These are phyloP conservation scores for Scelioninae gen. 1 DNA, from an alignment of 2,888 invertebrate species.

Conservation along the genomic window DNA sequence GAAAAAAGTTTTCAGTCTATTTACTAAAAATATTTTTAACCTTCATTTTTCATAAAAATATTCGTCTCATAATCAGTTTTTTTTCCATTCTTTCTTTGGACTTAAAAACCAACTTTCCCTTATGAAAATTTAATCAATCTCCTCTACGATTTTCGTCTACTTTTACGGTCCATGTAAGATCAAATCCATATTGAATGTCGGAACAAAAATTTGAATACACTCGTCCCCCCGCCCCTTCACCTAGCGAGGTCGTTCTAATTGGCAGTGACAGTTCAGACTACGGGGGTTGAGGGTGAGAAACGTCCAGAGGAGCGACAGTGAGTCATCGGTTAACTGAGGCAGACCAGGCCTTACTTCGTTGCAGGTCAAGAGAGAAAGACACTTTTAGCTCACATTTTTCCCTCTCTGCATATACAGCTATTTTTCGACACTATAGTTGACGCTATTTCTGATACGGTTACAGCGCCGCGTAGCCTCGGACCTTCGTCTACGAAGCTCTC, in stretches of 20 bases:
- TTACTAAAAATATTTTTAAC: too few relatives aligned
- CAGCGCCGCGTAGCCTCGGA: conserved; percentile 58
- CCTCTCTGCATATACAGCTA: conserved; percentile 67
- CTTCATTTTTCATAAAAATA: too few relatives aligned
- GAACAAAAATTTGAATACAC: conserved; percentile 20
- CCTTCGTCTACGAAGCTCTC: conserved; percentile 69
- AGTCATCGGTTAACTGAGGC: conserved; percentile 80
- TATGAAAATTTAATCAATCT: too few relatives aligned
- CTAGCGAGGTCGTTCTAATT: conserved; percentile 16
- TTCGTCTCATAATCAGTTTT: too few relatives aligned
- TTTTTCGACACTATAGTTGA: conserved; percentile 64
- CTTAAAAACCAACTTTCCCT: too few relatives aligned
- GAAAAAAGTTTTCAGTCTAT: too few relatives aligned
- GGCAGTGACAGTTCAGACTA: conserved; percentile 34
- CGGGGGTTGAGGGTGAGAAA: conserved; percentile 39
- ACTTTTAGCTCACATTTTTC: conserved; percentile 82
- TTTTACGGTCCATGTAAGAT: neutral
- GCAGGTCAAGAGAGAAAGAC: conserved; percentile 82
- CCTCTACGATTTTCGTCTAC: too few relatives aligned
- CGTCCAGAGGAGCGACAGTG: conserved; percentile 70
- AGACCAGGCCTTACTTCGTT: conserved; percentile 78
- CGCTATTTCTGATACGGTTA: conserved; percentile 70
- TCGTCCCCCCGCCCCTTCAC: neutral
- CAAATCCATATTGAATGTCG: neutral
- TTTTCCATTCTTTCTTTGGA: too few relatives aligned